phyloP scores from a whole-genome alignment of 2,888 invertebrate genomes.

The Drosophila vallismaia region DNA sequence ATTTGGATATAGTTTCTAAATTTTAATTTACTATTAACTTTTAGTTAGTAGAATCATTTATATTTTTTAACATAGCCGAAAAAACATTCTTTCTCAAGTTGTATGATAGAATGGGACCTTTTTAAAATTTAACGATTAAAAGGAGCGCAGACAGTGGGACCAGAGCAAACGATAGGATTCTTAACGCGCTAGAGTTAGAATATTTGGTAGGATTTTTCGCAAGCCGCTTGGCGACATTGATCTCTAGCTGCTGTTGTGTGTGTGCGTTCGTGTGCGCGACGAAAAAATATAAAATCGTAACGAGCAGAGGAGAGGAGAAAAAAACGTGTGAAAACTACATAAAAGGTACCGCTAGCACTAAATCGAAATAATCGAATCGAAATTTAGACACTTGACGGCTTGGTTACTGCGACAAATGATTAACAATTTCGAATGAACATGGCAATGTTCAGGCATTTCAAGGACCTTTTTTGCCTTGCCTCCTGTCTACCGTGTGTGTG shows the following conservation, averaged over 20 bases:
- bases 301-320: constrained; percentile 65
- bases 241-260: constrained; percentile 10
- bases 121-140: neutral
- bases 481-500: constrained; percentile 21
- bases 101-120: no score
- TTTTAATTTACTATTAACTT: no score
- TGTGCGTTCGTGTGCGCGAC: constrained; percentile 61
- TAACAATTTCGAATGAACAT: constrained; percentile 2
- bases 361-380: constrained; percentile 28
- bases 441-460: constrained; percentile 38
- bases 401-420: constrained; percentile 11
- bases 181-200: neutral
- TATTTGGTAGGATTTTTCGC: neutral
- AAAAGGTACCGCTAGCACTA: constrained; percentile 56
- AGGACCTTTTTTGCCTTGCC: constrained; percentile 52
- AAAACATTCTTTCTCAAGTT: no score
- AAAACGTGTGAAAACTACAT: constrained; percentile 73
- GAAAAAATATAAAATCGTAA: constrained; percentile 75
- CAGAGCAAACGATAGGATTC: neutral
- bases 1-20: no score
- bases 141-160: neutral
- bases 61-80: no score
- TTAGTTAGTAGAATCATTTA: no score
- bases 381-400: constrained; percentile 6
- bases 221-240: neutral